A percentile compares a stretch with the other conserved stretches of the same genome.
phyloP scores from a whole-genome alignment of 1,140 invertebrate genomes.

The Drosophila prosaltans region DNA sequence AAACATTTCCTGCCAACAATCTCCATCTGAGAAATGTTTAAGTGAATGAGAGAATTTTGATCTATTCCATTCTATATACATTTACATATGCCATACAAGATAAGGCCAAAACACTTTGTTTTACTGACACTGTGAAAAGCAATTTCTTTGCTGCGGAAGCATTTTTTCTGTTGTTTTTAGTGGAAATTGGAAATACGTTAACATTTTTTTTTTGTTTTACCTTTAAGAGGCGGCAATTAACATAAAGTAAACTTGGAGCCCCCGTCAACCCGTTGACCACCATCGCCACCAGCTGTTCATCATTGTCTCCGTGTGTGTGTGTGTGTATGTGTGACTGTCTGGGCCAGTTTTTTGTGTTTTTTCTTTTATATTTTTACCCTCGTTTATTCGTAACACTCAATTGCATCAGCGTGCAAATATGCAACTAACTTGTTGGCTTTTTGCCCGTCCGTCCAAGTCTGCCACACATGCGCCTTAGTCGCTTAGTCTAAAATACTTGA shows the following conservation, averaged over 20 bases:
- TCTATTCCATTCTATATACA: slow-evolving; percentile 16
- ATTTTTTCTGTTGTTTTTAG: background rate
- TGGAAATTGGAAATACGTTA: slow-evolving; percentile 3
- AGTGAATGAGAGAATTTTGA: slow-evolving; percentile 25
- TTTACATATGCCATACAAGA: background rate
- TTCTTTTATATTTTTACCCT: background rate
- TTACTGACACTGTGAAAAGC: slow-evolving; percentile 9
- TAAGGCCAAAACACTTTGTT: slow-evolving; percentile 14
- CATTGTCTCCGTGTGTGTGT: slow-evolving; percentile 1
- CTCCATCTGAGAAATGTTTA: slow-evolving; percentile 13
- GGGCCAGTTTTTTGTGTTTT: slow-evolving; percentile 8
- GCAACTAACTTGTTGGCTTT: slow-evolving; percentile 19
- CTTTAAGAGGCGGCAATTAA: background rate
- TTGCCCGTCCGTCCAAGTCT: background rate
- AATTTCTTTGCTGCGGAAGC: slow-evolving; percentile 10
- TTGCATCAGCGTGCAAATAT: slow-evolving; percentile 71
- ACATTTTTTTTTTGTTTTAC: background rate
- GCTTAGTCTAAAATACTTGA: slow-evolving; percentile 22
- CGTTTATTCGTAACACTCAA: slow-evolving; percentile 28
- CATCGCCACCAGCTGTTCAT: background rate
- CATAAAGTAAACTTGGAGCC: slow-evolving; percentile 9
- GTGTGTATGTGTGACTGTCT: background rate
- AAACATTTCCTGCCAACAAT: slow-evolving; percentile 52
- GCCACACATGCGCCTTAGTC: slow-evolving; percentile 51
- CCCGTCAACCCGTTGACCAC: background rate